Evolutionary conservation across 2,888 invertebrate species (phyloP).

Genomic region (Meandrusa payeni): DNA sequence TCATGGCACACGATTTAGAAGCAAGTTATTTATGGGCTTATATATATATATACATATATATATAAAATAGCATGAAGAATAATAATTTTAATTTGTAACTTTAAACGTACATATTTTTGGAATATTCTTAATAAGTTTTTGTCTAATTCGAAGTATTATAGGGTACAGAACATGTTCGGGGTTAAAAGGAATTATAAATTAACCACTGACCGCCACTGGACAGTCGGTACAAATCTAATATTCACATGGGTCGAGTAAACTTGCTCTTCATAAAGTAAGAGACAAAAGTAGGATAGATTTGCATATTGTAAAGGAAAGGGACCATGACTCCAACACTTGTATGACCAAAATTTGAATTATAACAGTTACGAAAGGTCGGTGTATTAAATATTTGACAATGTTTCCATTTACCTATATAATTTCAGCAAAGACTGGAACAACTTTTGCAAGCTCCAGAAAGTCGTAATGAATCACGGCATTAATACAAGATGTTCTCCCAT

Average conservation of each 20-base stretch:
- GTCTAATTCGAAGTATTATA: no score
- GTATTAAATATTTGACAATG: conserved; percentile 2
- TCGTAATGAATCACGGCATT: no score
- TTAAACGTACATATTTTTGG: no score
- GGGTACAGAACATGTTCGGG: conserved; percentile 29
- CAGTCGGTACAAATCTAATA: conserved; percentile 49
- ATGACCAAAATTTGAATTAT: conserved; percentile 18
- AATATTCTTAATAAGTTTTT: no score
- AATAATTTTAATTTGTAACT: no score
- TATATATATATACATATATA: no score
- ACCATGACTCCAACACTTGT: conserved; percentile 11
- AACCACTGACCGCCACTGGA: conserved; percentile 38
- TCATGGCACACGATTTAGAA: no score
- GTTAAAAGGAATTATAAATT: conserved; percentile 60
- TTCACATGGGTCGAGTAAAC: conserved; percentile 42
- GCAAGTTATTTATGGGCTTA: no score
- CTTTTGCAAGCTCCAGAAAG: no score
- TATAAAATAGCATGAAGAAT: no score
- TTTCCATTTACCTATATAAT: neutral
- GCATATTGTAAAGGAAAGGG: conserved; percentile 33
- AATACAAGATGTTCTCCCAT: no score
- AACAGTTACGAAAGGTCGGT: conserved; percentile 2
- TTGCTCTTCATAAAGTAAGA: conserved; percentile 40
- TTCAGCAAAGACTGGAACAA: neutral
- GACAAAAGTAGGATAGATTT: conserved; percentile 47